phyloP scores from a whole-genome alignment of 1,140 invertebrate species.

The Melanaphis sacchari region DNA sequence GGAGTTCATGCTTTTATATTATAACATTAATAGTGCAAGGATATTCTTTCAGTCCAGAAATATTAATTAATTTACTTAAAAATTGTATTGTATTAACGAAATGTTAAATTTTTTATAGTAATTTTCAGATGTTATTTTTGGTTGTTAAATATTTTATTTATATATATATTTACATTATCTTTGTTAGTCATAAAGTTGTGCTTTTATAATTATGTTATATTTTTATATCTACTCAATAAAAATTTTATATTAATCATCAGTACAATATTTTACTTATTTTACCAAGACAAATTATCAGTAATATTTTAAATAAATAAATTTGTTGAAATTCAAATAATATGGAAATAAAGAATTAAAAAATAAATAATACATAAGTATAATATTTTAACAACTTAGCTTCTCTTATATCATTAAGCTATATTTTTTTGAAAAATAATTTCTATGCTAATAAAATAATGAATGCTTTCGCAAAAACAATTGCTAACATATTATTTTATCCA shows the following conservation, averaged over 20 bases:
- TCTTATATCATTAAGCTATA: too few relatives aligned
- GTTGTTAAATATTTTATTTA: not conserved
- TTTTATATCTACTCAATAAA: not conserved
- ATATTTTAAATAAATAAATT: not conserved
- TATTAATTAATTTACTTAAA: not conserved
- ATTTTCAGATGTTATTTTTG: slow-evolving; percentile 1
- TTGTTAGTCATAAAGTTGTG: not conserved
- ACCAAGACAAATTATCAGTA: not conserved
- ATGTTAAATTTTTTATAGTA: not conserved
- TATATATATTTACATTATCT: not conserved
- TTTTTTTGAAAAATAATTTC: too few relatives aligned
- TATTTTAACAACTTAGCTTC: too few relatives aligned
- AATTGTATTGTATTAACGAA: not conserved
- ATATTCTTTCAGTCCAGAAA: slow-evolving; percentile 82
- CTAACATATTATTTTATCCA: too few relatives aligned
- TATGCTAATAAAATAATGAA: too few relatives aligned
- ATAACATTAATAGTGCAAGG: slow-evolving; percentile 89
- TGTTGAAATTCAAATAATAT: too few relatives aligned
- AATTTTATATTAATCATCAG: not conserved
- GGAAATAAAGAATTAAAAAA: too few relatives aligned
- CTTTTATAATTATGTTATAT: not conserved
- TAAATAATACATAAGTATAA: too few relatives aligned
- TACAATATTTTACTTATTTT: not conserved
- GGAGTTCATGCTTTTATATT: slow-evolving; percentile 91
- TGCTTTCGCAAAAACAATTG: too few relatives aligned